Conservation (phyloP, 2,888 invertebrate species). For the Hermodice carunculata region DNA sequence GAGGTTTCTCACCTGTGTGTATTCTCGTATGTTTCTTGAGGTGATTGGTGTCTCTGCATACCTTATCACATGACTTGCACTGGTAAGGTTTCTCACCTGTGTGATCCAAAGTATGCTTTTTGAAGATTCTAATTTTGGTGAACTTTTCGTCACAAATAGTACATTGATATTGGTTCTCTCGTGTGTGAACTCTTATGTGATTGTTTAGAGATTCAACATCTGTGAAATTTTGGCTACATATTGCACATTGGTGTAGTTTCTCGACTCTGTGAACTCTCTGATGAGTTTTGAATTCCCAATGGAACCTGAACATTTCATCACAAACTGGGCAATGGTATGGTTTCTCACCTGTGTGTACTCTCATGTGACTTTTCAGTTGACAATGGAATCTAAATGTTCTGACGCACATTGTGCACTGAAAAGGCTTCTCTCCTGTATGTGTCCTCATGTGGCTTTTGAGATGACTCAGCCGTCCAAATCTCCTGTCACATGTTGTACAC, state of each 20-base stretch:
- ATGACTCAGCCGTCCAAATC: neutral
- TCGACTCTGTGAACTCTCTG: too few species aligned
- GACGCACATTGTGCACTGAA: neutral
- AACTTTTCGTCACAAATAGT: neutral
- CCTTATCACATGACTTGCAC: neutral
- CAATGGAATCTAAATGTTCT: neutral
- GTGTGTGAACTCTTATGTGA: neutral
- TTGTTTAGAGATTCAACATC: neutral
- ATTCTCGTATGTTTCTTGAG: neutral
- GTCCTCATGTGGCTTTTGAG: neutral
- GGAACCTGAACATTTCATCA: neutral
- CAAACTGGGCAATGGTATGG: neutral
- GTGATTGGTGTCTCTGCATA: neutral
- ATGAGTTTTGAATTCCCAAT: neutral
- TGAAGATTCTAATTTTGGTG: neutral
- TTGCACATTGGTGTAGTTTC: neutral
- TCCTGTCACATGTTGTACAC: neutral
- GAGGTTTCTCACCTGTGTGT: constrained; percentile 3
- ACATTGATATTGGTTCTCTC: neutral
- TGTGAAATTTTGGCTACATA: neutral
- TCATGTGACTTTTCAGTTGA: neutral
- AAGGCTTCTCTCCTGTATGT: neutral
- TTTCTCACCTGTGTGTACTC: neutral
- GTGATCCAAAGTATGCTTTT: neutral
- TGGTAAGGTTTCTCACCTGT: neutral